Conservation (phyloP, 2,113 vertebrate genomes). For the Fulica atra region DNA sequence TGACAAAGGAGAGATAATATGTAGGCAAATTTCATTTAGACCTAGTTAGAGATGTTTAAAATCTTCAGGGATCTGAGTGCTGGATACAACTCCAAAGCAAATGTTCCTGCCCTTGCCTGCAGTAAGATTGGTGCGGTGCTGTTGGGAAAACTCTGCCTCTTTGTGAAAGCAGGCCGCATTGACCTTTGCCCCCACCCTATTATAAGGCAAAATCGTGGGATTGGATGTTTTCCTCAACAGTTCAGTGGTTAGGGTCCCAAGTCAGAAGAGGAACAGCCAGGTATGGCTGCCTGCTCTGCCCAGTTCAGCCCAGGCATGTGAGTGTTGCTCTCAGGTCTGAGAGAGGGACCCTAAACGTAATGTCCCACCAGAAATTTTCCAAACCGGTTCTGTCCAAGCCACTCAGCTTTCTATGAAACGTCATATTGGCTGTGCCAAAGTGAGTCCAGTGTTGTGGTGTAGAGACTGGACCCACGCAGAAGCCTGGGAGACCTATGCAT, state of each 20-base stretch:
- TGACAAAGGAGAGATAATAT: not conserved
- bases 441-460: not conserved
- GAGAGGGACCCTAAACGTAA: not conserved
- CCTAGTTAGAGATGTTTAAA: constrained; percentile 10
- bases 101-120: not conserved
- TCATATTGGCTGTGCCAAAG: not conserved
- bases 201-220: not conserved
- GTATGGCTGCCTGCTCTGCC: not conserved
- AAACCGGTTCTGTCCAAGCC: not conserved
- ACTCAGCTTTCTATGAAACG: not conserved
- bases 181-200: not conserved
- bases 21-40: constrained; percentile 13
- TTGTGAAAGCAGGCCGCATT: not conserved
- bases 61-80: not conserved
- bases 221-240: not conserved
- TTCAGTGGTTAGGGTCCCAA: not conserved
- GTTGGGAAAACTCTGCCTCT: not conserved
- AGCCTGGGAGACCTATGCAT: not conserved
- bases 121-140: not conserved
- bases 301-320: not conserved
- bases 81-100: not conserved
- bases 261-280: not conserved
- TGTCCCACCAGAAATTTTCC: not conserved
- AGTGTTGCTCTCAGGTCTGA: not conserved
- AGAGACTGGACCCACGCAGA: not conserved